Evolutionary conservation across 2,888 invertebrate genomes (phyloP), one percentile per base, ranked within the genome.

Genomic region (Synergus umbraculus): DNA sequence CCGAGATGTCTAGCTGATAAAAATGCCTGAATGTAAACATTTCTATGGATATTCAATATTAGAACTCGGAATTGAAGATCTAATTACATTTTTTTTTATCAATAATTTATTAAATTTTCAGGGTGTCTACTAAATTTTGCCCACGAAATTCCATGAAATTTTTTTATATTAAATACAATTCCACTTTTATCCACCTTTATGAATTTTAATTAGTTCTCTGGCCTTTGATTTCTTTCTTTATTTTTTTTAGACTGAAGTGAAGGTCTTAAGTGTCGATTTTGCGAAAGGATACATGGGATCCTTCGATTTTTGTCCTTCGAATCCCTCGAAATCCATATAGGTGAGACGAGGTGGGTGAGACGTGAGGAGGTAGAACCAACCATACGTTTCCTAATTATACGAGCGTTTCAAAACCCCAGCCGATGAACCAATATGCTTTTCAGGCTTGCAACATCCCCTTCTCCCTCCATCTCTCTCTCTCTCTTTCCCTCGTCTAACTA

Each of bases 391-490:
- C 89, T 90, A 90, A 90, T 90, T 90, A 89, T 88, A 89, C 87
- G 86, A 86, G 85, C 84, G 87, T 91, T 91, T 91, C 91, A 90
- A 91, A 91, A 91, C 86, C 85, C 83, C 86, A 90, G 89, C 88
- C 91, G 91, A 91, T 91, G 91, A 91, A 91, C 91, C 90, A 91
- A 91, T 90, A 90, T 88, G 87, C 88, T 90, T 91, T 89, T 90
- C 89, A 88, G 88, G 84, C 90, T 90, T 90, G 87, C 90, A 86
- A 90, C 90, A 87, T 84, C 80, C 83, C 79, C 13, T 60, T 37
- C 37, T 86, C 86, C 81, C 77, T 54, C 66, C 79, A 76, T 69
- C 66, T 8, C 78, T 37, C 46, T 29, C 63, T 78, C 78, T 73
- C 58, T 29, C 63, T 78, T 76, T 73, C 77, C 67, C 66, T 66